These are phyloP conservation scores for Sinocyclocheilus anophthalmus DNA, from an alignment of 2,113 vertebrate species.

Conservation along the genomic window DNA sequence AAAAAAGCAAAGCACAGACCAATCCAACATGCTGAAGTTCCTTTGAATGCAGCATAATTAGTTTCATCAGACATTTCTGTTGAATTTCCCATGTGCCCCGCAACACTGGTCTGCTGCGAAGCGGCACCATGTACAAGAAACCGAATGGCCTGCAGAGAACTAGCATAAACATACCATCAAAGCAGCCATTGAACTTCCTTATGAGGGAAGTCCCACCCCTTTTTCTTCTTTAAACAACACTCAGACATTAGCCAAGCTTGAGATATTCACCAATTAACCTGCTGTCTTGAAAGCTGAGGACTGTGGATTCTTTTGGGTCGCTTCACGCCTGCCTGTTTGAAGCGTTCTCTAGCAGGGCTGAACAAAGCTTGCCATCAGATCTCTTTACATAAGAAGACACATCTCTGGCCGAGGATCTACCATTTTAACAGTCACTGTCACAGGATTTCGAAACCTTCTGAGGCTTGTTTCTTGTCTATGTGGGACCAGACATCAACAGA, in stretches of 20 bases:
- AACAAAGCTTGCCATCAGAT: slow-evolving; percentile 38
- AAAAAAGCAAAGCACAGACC: slow-evolving; percentile 1
- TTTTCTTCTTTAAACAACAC: slow-evolving; percentile 18
- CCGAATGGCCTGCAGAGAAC: slow-evolving; percentile 17
- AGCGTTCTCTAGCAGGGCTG: neutral
- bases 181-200: slow-evolving; percentile 6
- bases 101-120: neutral
- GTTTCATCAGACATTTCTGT: slow-evolving; percentile 44
- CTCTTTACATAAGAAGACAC: slow-evolving; percentile 36
- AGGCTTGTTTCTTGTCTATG: neutral
- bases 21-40: neutral
- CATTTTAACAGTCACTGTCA: slow-evolving; percentile 21
- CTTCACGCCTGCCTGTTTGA: neutral
- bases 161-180: slow-evolving; percentile 35
- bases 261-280: slow-evolving; percentile 20
- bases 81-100: slow-evolving; percentile 12
- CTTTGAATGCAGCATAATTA: slow-evolving; percentile 51
- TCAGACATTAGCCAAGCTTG: neutral
- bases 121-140: neutral
- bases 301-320: neutral
- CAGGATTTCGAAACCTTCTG: slow-evolving; percentile 1
- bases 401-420: slow-evolving; percentile 18
- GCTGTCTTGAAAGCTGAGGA: neutral
- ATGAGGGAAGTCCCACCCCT: neutral
- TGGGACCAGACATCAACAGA: neutral